Evolutionary conservation across 2,888 invertebrate species (phyloP).

Genomic region (Caenorhabditis plicata): DNA sequence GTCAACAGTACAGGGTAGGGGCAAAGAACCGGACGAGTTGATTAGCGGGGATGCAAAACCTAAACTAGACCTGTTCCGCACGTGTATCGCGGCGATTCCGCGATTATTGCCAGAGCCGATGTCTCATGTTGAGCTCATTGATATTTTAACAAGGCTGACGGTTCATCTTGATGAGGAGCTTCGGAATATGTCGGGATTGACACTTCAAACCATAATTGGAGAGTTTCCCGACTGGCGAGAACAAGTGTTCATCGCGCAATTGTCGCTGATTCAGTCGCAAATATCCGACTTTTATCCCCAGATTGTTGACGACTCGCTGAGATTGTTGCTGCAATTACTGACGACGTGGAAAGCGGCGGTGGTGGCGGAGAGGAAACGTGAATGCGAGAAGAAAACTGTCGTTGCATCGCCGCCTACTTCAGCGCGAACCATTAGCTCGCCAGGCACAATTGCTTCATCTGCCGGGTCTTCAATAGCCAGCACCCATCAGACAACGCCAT

Average conservation of each 20-base stretch:
- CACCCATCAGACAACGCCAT: constrained; percentile 15
- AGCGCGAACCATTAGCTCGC: background rate
- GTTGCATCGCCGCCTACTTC: too few relatives aligned
- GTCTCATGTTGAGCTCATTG: constrained; percentile 83
- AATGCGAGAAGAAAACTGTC: constrained; percentile 1
- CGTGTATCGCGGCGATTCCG: constrained; percentile 97
- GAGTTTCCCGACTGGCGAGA: constrained; percentile 98
- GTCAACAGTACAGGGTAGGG: constrained; percentile 88
- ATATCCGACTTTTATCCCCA: constrained; percentile 79
- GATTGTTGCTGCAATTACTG: constrained; percentile 86
- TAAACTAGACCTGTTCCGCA: constrained; percentile 93
- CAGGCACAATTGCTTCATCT: background rate
- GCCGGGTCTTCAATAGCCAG: too few relatives aligned
- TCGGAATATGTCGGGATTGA: constrained; percentile 70
- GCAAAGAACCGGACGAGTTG: constrained; percentile 74
- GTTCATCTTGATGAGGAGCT: constrained; percentile 98
- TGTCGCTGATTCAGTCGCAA: constrained; percentile 53
- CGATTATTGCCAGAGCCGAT: constrained; percentile 95
- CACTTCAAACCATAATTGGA: constrained; percentile 82
- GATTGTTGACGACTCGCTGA: constrained; percentile 86
- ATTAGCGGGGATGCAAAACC: constrained; percentile 87
- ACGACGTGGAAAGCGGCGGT: constrained; percentile 86
- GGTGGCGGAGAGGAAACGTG: constrained; percentile 33
- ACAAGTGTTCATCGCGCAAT: constrained; percentile 77
- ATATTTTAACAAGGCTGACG: constrained; percentile 86